Evolutionary conservation across 1,140 invertebrate genomes (phyloP), one percentile per base, ranked within the genome.

Genomic region (Euschistus heros): DNA sequence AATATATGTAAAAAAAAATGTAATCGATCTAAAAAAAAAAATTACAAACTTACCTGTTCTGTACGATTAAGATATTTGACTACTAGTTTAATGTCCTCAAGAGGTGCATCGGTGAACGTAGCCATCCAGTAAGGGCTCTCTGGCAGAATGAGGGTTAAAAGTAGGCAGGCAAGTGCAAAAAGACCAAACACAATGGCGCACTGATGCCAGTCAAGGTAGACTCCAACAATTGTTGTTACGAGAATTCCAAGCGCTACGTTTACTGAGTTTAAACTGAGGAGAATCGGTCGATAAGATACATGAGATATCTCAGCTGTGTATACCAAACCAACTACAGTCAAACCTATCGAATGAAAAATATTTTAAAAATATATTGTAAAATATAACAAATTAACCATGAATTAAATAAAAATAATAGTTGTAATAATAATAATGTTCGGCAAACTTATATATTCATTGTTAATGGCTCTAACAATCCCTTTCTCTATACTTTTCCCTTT

Each of bases 81-180:
- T 4, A 57, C 24, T 0, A 37, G 3, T 6, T n/a, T 30, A 18
- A 26, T 37, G 7, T 61, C 30, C 5, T 61, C 37, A 18, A 18
- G 54, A 14, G 3, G 18, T 24, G 20, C 15, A 24, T 57, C 18
- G 24, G 54, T 57, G 62, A 75, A 74, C 44, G 64, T 69, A 69
- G 81, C 66, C 6, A 80, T 72, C 82, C 82, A 84, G 66, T 80
- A 75, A 0, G 82, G 82, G 62, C 80, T 81, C 71, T 84, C 81
- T 14, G 82, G 81, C 20, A 81, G 67, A n/a, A 76, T 62, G 20
- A 74, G 72, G 5, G 80, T 66, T 0, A 70, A 27, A 22, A 72
- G 30, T 14, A 78, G 74, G 15, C 73, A 75, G 0, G 70, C 59
- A 18, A 73, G 62, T 24, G 74, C 68, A 5, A 80, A 63, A 3